Percentiles rank a stretch among this genome's conserved stretches.
These are phyloP conservation scores for Pollimyrus isidori DNA, from an alignment of 2,113 vertebrate genomes.

Conservation along the genomic window DNA sequence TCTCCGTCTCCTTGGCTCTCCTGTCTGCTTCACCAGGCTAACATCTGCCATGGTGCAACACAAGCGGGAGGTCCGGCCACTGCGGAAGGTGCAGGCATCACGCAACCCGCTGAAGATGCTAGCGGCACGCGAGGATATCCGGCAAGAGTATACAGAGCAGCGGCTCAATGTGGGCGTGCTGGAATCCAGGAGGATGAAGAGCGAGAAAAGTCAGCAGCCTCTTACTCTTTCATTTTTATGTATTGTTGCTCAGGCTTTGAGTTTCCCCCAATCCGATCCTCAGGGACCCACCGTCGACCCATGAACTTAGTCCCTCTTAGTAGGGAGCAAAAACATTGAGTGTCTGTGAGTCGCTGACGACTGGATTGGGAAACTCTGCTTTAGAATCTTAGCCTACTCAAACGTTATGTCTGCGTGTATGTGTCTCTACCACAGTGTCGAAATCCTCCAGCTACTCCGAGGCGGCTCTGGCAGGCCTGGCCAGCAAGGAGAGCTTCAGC, in stretches of 20 bases:
- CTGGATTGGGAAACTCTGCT: background rate
- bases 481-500: slow-evolving; percentile 93
- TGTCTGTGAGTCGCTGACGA: background rate
- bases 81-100: slow-evolving; percentile 80
- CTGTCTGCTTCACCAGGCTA: slow-evolving; percentile 53
- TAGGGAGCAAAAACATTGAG: background rate
- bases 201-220: slow-evolving; percentile 73
- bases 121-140: slow-evolving; percentile 83
- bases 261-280: background rate
- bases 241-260: background rate
- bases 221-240: background rate
- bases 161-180: slow-evolving; percentile 83
- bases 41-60: slow-evolving; percentile 86
- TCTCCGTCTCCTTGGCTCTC: background rate
- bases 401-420: background rate
- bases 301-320: background rate
- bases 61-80: slow-evolving; percentile 80
- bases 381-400: background rate
- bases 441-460: slow-evolving; percentile 83
- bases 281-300: background rate
- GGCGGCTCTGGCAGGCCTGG: slow-evolving; percentile 84
- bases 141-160: slow-evolving; percentile 91
- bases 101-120: slow-evolving; percentile 87
- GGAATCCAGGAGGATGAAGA: slow-evolving; percentile 89
- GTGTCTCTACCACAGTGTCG: slow-evolving; percentile 56